Evolutionary conservation across 2,888 invertebrate species (phyloP), one percentile per base, ranked within the genome.

Genomic region (Beris chalybata): DNA sequence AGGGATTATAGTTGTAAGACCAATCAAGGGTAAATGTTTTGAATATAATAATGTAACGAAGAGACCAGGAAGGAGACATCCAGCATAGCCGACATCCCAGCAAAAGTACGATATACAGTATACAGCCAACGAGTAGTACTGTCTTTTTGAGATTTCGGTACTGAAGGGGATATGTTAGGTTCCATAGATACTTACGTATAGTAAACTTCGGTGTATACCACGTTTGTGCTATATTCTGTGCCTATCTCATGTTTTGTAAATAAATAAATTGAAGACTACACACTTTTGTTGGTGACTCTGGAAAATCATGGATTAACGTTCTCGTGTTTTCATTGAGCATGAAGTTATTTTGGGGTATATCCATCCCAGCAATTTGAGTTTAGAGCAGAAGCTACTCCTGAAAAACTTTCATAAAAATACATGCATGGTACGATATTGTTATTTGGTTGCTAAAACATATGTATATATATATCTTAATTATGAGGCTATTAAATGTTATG

Each of bases 11-110:
- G 70, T 71, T 67, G 70, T 67, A 70, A 70, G 72, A 72, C 72
- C 74, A 74, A 74, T 74, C 74, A 73, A 74, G 74, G 73, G 73
- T 74, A 73, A 74, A 74, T 74, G 72, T 73, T 72, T 73, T 72
- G 72, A 72, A 73, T 71, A 73, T 73, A 74, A 74, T 74, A 70
- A 72, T 71, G 70, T 68, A 57, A 57, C 50, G 57, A 48, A 57
- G 64, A 43, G 61, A 50, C 32, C 61, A 61, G 61, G 61, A 61
- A 52, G 61, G 50, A 61, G 61, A 61, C 61, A 50, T 61, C 38
- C 38, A 61, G 50, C 50, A 61, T 50, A 50, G 61, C 50, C 61
- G 50, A 52, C 52, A 61, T 50, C 61, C 61, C 31, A 30, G 50
- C 50, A 50, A 61, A 61, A 50, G 38, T 9, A 38, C 38, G 9